phyloP scores from a whole-genome alignment of 2,888 invertebrate genomes.

The Sphinx pinastri region DNA sequence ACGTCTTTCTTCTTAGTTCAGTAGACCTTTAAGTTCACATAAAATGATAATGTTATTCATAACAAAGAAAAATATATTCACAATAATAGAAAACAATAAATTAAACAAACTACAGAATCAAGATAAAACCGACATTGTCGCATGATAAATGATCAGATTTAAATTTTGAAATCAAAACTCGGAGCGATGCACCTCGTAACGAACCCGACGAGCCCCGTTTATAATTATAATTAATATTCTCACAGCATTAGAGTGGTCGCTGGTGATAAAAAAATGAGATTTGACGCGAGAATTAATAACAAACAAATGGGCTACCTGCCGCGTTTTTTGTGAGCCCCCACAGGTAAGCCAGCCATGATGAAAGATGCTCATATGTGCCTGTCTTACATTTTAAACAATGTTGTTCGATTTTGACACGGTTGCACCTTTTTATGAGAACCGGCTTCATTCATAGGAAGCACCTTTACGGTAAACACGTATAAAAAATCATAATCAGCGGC shows the following conservation, averaged over 20 bases:
- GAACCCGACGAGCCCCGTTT: slow-evolving; percentile 79
- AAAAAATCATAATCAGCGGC: slow-evolving; percentile 51
- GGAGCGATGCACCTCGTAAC: slow-evolving; percentile 69
- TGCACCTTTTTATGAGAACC: slow-evolving; percentile 72
- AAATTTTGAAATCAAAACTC: slow-evolving; percentile 76
- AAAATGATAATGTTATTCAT: slow-evolving; percentile 46
- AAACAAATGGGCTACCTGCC: slow-evolving; percentile 84
- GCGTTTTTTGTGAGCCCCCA: slow-evolving; percentile 80
- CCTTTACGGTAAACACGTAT: slow-evolving; percentile 53
- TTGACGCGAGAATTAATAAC: slow-evolving; percentile 84
- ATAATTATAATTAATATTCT: slow-evolving; percentile 85
- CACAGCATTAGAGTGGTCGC: slow-evolving; percentile 81
- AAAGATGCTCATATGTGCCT: slow-evolving; percentile 78
- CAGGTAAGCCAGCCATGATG: slow-evolving; percentile 78
- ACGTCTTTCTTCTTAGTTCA: not conserved
- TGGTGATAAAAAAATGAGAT: slow-evolving; percentile 71
- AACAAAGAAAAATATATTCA: slow-evolving; percentile 28
- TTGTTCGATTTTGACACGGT: slow-evolving; percentile 78
- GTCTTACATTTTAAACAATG: slow-evolving; percentile 81
- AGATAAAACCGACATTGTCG: slow-evolving; percentile 80
- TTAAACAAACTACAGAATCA: slow-evolving; percentile 62
- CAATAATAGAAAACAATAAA: slow-evolving; percentile 55
- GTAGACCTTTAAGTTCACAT: slow-evolving; percentile 9
- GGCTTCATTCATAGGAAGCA: slow-evolving; percentile 73
- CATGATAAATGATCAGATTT: slow-evolving; percentile 83